phyloP scores from a whole-genome alignment of 1,140 invertebrate genomes.

The Battus philenor region DNA sequence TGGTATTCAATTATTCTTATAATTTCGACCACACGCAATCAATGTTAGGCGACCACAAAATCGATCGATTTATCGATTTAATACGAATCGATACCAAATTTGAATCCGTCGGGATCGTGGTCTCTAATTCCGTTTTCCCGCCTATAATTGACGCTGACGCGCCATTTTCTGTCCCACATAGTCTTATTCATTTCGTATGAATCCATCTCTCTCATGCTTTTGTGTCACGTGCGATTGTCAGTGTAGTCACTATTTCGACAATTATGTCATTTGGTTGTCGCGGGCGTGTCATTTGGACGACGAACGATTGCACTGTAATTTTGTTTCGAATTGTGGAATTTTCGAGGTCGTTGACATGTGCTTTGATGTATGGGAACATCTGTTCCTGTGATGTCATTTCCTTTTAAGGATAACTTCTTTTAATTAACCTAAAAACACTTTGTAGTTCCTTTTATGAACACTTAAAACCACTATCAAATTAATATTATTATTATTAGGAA shows the following conservation, averaged over 20 bases:
- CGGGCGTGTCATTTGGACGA: constrained; percentile 70
- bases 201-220: constrained; percentile 35
- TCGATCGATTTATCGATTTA: constrained; percentile 71
- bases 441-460: no score
- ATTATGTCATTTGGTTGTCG: constrained; percentile 74
- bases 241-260: constrained; percentile 71
- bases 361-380: constrained; percentile 61
- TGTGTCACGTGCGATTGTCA: constrained; percentile 69
- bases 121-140: constrained; percentile 73
- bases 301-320: constrained; percentile 70
- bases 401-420: no score
- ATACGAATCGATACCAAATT: constrained; percentile 70
- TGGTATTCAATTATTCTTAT: constrained; percentile 68
- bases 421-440: no score
- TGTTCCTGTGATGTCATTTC: constrained; percentile 17
- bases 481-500: no score
- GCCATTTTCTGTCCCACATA: constrained; percentile 40
- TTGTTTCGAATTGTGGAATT: constrained; percentile 64
- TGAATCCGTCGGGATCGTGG: constrained; percentile 52
- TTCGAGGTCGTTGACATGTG: constrained; percentile 58
- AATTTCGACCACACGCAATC: constrained; percentile 69
- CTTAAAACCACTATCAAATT: no score
- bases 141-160: constrained; percentile 71
- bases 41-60: constrained; percentile 45
- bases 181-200: constrained; percentile 15